Conservation (phyloP, 2,888 invertebrate species). For the Drosophila pseudotakahashii region DNA sequence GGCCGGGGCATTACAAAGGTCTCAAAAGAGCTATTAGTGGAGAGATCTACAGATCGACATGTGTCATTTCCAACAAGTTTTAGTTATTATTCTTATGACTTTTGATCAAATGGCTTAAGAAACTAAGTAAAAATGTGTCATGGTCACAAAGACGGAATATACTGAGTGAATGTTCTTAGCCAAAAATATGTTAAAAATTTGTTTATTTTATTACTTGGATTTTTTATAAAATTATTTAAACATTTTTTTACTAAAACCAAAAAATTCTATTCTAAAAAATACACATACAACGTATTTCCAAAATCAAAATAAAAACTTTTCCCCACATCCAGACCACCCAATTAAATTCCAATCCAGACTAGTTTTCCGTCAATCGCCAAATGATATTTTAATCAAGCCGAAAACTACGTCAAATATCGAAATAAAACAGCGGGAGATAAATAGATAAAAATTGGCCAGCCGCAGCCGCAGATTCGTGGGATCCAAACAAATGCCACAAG, state of each 20-base stretch:
- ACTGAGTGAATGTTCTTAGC: no score
- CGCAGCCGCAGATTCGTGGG: constrained; percentile 5
- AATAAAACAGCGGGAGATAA: constrained; percentile 78
- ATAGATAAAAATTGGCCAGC: constrained; percentile 74
- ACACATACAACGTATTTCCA: no score
- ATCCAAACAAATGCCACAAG: constrained; percentile 37
- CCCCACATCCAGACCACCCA: constrained; percentile 1
- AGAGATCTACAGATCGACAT: constrained; percentile 31
- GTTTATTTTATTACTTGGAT: no score
- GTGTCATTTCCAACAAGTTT: constrained; percentile 12
- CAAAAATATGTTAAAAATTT: no score
- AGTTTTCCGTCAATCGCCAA: constrained; percentile 39
- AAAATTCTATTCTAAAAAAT: no score
- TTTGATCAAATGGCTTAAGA: not conserved
- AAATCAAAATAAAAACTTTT: not conserved
- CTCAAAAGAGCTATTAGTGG: constrained; percentile 9
- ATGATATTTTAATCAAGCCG: constrained; percentile 71
- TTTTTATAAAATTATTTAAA: no score
- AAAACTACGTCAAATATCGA: constrained; percentile 76
- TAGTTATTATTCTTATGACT: not conserved
- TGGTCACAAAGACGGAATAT: no score
- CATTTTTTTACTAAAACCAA: no score
- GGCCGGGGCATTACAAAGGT: constrained; percentile 15
- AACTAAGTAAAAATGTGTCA: no score
- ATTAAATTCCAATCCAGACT: constrained; percentile 22